Base-by-base conservation (phyloP, 2,113 vertebrate species). In the Onychorhynchus coronatus region DNA sequence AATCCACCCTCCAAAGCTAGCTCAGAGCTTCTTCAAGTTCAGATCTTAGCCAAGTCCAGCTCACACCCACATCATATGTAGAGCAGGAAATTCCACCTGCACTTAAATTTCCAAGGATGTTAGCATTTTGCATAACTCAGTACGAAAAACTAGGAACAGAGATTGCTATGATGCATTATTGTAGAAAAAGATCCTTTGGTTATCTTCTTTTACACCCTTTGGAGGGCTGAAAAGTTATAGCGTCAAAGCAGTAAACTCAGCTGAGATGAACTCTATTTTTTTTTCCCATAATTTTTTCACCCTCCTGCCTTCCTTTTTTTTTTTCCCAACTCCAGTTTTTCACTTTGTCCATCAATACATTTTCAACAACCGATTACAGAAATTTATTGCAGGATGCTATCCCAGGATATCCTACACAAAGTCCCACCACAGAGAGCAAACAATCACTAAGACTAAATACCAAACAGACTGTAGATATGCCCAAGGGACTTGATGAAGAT, bases 291-390 rank as follows among this genome's bases (percentile, higher is more conserved):
- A 3, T 53, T 75, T 70, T 68, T 28, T 6, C 17, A n/a, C 6
- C 5, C 3, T 12, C 11, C 12, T 2, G 3, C 2, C 11, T 10
- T 8, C 21, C 5, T 2, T 33, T 42, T 50, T 46, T 62, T 22
- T 5, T 1, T 0, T 2, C 4, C 15, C 14, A 58, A 35, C 25
- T 78, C 24, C 14, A 47, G 9, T 59, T 85, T 77, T 70, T 41
- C 24, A 30, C 4, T 66, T 74, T 89, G 78, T 63, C 93, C 52
- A 89, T 63, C 47, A 41, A 11, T 46, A 59, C 4, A 19, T 85
- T 95, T 85, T 77, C 75, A 88, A 30, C 21, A 66, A 73, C 22
- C 5, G 27, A 70, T 65, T 65, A 72, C 58, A 90, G 49, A 88
- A 76, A 76, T 53, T 71, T 3, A 46, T 83, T 66, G 56, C 37